Evolutionary conservation across 2,113 vertebrate genomes (phyloP).

Genomic region (Columba livia): DNA sequence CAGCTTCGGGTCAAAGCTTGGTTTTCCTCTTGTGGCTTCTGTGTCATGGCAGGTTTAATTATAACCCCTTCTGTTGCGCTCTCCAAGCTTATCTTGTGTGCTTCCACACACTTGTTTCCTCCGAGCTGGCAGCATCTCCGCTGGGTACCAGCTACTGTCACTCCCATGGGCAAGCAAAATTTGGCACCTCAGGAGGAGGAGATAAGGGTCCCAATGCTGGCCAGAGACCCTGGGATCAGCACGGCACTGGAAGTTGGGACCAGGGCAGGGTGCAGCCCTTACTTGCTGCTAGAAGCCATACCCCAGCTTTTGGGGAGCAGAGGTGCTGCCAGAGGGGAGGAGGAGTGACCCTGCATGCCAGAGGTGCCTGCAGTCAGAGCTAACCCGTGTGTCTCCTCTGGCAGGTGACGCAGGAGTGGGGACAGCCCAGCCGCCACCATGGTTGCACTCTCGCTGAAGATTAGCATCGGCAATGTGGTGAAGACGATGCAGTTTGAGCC

Average conservation of each 20-base stretch:
- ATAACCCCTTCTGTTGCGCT: background rate
- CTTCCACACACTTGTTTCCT: background rate
- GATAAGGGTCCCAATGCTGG: background rate
- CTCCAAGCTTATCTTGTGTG: background rate
- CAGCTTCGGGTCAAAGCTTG: background rate
- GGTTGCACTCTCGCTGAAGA: conserved; percentile 98
- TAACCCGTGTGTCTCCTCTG: background rate
- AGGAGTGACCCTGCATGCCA: fast-evolving
- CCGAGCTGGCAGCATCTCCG: background rate
- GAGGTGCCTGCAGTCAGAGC: background rate
- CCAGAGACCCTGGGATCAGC: background rate
- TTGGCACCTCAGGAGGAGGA: background rate
- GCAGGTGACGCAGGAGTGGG: conserved; percentile 61
- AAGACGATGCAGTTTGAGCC: conserved; percentile 99
- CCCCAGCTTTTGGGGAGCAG: fast-evolving
- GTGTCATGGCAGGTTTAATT: conserved; percentile 39
- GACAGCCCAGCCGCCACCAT: conserved; percentile 79
- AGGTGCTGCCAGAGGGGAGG: background rate
- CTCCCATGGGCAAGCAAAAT: fast-evolving
- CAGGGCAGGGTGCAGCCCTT: background rate
- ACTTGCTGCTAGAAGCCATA: background rate
- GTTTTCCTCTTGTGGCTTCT: conserved; percentile 56
- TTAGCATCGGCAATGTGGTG: conserved; percentile 95
- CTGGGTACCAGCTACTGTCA: background rate
- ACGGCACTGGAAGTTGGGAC: background rate